Evolutionary conservation across 1,140 invertebrate genomes (phyloP), one percentile per base, ranked within the genome.

Genomic region (Heliconius hermathena): DNA sequence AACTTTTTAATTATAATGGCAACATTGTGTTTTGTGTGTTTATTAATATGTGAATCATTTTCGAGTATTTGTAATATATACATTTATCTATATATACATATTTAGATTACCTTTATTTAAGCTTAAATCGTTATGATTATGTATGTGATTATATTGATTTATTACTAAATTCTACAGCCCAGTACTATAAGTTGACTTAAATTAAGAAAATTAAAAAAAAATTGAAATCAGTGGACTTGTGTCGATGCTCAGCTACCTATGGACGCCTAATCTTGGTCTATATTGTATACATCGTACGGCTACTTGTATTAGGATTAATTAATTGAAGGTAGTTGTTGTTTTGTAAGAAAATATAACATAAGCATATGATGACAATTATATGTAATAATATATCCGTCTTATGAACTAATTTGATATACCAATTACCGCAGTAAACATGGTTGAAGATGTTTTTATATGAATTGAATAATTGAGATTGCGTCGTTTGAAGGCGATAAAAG

Each of bases 381-480:
- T 93, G 90, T 90, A 92, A 90, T 88, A 89, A 91, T 91, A 91
- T 91, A 93, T 93, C 93, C 93, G 93, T 94, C 93, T 94, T 93
- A 94, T 94, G 93, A 93, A 93, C 78, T 82, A 70, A 79, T 90
- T 89, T 88, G 85, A 88, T 88, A 89, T 85, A 88, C 88, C 77
- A 88, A 88, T 86, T 85, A 82, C 90, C 90, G 84, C 86, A 89
- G 83, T 89, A 90, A 81, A 90, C 84, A 88, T 92, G 89, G 90
- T 91, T 93, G 80, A 90, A 88, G 88, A 93, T 92, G 88, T 93
- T 94, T 93, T 93, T 93, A 93, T 94, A 94, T 91, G 85, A 89
- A 92, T 94, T 91, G 85, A 89, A 90, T 93, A 74, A 82, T 82
- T 91, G 18, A 54, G 2, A 46, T 46, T 1, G 84, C 79, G 79